phyloP scores from a whole-genome alignment of 1,140 invertebrate species.

The Drosophila nebulosa region DNA sequence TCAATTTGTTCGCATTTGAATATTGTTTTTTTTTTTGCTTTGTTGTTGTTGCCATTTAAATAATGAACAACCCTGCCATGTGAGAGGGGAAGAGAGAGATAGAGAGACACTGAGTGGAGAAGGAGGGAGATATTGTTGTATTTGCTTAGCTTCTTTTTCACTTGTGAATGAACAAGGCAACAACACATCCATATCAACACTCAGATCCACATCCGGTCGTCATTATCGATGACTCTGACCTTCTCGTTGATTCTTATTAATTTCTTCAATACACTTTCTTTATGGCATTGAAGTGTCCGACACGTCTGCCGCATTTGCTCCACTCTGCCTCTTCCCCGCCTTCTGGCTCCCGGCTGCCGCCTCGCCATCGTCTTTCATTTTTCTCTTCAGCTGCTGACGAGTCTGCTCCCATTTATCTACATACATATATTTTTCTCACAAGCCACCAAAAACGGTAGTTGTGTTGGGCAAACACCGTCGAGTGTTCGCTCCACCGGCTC shows the following conservation, averaged over 20 bases:
- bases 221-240: slow-evolving; percentile 40
- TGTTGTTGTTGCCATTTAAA: slow-evolving; percentile 13
- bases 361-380: background rate
- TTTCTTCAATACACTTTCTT: slow-evolving; percentile 77
- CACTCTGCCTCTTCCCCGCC: background rate
- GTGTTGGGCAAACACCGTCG: slow-evolving; percentile 72
- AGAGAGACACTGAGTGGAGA: background rate
- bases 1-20: slow-evolving; percentile 75
- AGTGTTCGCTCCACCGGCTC: slow-evolving; percentile 43
- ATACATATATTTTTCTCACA: slow-evolving; percentile 76
- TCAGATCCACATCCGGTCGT: slow-evolving; percentile 62
- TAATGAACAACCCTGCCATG: slow-evolving; percentile 13
- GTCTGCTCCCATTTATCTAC: slow-evolving; percentile 54
- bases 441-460: slow-evolving; percentile 78
- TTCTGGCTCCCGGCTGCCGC: too few species aligned
- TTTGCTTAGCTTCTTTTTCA: slow-evolving; percentile 52
- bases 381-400: background rate
- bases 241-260: slow-evolving; percentile 63
- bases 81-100: background rate
- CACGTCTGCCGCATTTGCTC: slow-evolving; percentile 10
- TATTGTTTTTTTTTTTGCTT: slow-evolving; percentile 35
- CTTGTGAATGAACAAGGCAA: slow-evolving; percentile 55
- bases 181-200: slow-evolving; percentile 1
- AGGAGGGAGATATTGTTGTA: background rate
- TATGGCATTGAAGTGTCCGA: slow-evolving; percentile 66